These are phyloP conservation scores for Trichomycterus rosablanca DNA, from an alignment of 2,113 vertebrate species.

Conservation along the genomic window DNA sequence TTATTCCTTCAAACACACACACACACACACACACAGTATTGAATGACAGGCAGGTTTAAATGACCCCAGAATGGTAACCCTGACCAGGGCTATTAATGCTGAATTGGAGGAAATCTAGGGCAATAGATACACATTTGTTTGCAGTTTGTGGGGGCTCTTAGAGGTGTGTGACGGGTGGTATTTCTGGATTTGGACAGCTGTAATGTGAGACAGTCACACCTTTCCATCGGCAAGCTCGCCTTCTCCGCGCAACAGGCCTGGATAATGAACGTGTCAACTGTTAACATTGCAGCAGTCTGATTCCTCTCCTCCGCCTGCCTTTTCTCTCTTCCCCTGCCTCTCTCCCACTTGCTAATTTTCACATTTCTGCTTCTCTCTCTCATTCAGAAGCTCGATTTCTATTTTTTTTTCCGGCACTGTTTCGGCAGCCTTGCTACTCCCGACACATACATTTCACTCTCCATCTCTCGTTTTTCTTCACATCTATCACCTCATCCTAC, in stretches of 20 bases:
- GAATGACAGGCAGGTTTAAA: background rate
- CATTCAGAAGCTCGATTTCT: too few species aligned
- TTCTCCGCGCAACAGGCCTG: constrained; percentile 38
- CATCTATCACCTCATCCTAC: constrained; percentile 72
- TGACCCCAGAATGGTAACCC: background rate
- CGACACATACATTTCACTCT: constrained; percentile 36
- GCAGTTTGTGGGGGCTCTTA: constrained; percentile 10
- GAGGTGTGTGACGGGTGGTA: constrained; percentile 43
- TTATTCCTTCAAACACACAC: too few species aligned
- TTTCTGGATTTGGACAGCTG: constrained; percentile 50
- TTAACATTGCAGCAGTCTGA: constrained; percentile 55
- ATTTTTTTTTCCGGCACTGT: too few species aligned
- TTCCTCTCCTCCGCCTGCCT: constrained; percentile 37
- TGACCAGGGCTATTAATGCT: constrained; percentile 25
- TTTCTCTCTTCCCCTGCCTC: constrained; percentile 51
- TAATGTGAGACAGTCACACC: constrained; percentile 55
- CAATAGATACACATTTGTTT: constrained; percentile 7
- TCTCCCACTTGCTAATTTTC: constrained; percentile 40
- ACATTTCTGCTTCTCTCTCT: constrained; percentile 27
- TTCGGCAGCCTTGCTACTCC: too few species aligned
- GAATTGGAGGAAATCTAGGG: constrained; percentile 37
- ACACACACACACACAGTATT: background rate
- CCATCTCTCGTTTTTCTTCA: constrained; percentile 36
- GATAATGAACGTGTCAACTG: constrained; percentile 56
- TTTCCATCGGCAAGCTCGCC: constrained; percentile 48